These are phyloP conservation scores for Planiliza haematocheilus DNA, from an alignment of 2,113 vertebrate genomes.

Conservation along the genomic window DNA sequence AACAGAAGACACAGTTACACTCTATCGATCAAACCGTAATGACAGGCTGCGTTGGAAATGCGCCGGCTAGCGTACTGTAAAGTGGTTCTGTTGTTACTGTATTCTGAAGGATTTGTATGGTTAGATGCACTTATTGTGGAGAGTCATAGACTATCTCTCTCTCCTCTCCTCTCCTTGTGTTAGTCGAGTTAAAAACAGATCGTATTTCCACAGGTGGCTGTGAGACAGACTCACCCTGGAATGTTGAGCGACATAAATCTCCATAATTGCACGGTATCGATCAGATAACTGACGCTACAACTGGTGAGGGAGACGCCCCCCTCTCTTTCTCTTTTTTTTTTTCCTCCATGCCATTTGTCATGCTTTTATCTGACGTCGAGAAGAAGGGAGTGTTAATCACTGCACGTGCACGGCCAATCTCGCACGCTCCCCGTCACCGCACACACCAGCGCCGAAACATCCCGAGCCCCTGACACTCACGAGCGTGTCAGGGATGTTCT, in stretches of 20 bases:
- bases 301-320: slow-evolving; percentile 60
- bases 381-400: slow-evolving; percentile 66
- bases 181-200: slow-evolving; percentile 75
- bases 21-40: slow-evolving; percentile 59
- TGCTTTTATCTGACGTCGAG: slow-evolving; percentile 76
- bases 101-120: slow-evolving; percentile 29
- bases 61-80: slow-evolving; percentile 25
- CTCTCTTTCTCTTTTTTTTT: slow-evolving; percentile 13
- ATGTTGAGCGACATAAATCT: slow-evolving; percentile 84
- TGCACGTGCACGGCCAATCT: slow-evolving; percentile 24
- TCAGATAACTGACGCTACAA: slow-evolving; percentile 77
- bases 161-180: slow-evolving; percentile 29
- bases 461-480: slow-evolving; percentile 57
- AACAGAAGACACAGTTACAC: slow-evolving; percentile 47
- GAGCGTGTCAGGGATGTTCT: slow-evolving; percentile 57
- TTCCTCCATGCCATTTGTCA: slow-evolving; percentile 65
- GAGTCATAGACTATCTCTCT: slow-evolving; percentile 45
- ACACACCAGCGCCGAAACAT: slow-evolving; percentile 26
- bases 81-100: slow-evolving; percentile 28
- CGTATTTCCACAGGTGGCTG: slow-evolving; percentile 84
- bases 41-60: slow-evolving; percentile 29
- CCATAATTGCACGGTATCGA: slow-evolving; percentile 81
- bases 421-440: not conserved
- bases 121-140: slow-evolving; percentile 63
- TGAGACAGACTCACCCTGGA: slow-evolving; percentile 76